Evolutionary conservation across 2,113 vertebrate species (phyloP), one percentile per base, ranked within the genome.

Genomic region (Oxygymnocypris stewartii): DNA sequence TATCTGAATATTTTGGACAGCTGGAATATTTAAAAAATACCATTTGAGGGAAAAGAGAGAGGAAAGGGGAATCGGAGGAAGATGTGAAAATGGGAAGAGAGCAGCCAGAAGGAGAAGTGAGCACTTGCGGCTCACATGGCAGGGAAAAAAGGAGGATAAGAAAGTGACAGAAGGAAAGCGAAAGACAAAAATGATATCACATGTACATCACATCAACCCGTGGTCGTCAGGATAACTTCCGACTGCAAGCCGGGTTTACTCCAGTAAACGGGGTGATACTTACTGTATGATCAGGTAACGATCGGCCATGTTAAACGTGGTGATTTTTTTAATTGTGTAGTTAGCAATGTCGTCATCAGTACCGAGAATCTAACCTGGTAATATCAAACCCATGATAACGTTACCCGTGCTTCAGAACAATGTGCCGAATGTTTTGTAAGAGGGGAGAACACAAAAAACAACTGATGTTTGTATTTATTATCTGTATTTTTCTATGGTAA

Each of bases 401-500:
- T 31, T 31, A 57, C 73, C 61, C 79, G 65, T 87, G 88, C 92
- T 93, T 91, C 87, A 93, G 76, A 78, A 78, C 76, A 92, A 92
- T 89, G 92, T 94, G 94, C 93, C 93, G 94, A 94, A 94, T 93
- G 94, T 95, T 95, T 95, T 94, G 93, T 95, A 94, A 93, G 91
- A 91, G 90, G 90, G 91, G 90, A 94, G 93, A 95, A 93, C 93
- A 93, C 92, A 94, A 93, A 93, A 90, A 25, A 40, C 8, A 35
- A 92, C 91, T 95, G 92, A 93, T 86, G 87, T 91, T 95, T 95
- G 94, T 96, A 95, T 95, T 95, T 95, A 95, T 95, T 95, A 95
- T 91, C 86, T 94, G 94, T 95, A 95, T 95, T 96, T 96, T 96
- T 95, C 94, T 95, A 95, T 94, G 94, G 94, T 94, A 94, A 95